phyloP scores from a whole-genome alignment of 2,888 invertebrate species.

The Chorisops tibialis region DNA sequence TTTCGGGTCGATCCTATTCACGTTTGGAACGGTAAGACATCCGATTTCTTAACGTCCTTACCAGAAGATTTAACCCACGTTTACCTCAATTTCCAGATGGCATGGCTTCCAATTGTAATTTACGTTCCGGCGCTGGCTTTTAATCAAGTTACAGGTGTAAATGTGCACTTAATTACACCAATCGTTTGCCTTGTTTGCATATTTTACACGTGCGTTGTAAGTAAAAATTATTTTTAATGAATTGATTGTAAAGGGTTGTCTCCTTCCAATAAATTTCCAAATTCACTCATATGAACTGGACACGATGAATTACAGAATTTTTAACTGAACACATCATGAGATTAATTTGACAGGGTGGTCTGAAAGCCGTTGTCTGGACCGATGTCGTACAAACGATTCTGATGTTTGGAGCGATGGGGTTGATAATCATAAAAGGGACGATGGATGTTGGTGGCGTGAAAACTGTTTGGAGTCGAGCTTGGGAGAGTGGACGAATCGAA shows the following conservation, averaged over 20 bases:
- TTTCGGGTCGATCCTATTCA: constrained; percentile 64
- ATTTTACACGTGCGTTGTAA: constrained; percentile 74
- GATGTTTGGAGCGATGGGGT: constrained; percentile 66
- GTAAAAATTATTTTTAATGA: constrained; percentile 39
- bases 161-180: constrained; percentile 69
- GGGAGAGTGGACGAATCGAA: constrained; percentile 61
- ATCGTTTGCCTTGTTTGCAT: constrained; percentile 74
- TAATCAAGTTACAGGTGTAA: constrained; percentile 76
- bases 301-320: background rate
- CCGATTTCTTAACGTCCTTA: too few species aligned
- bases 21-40: constrained; percentile 61
- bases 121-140: constrained; percentile 71
- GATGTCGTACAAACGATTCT: constrained; percentile 67
- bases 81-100: constrained; percentile 55
- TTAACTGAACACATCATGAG: background rate
- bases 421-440: constrained; percentile 64
- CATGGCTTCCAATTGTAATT: constrained; percentile 70
- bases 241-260: background rate
- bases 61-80: too few species aligned
- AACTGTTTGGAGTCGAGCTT: constrained; percentile 58
- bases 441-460: constrained; percentile 61
- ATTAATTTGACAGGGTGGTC: constrained; percentile 56
- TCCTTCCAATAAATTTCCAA: background rate
- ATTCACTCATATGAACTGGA: background rate
- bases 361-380: constrained; percentile 69